phyloP scores from a whole-genome alignment of 2,888 invertebrate genomes.

The Agelastica alni region DNA sequence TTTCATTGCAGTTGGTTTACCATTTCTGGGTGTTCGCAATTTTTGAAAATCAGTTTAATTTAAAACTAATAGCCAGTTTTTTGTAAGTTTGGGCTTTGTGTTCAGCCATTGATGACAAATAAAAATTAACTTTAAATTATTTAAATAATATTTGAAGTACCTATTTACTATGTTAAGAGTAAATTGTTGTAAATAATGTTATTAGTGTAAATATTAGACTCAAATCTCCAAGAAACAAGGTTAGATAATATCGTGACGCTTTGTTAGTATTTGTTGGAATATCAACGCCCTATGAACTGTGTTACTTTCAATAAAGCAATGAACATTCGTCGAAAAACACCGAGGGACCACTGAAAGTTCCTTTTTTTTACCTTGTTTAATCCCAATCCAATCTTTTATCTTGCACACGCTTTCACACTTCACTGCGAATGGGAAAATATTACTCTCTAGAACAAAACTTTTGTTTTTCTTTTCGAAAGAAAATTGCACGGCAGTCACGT shows the following conservation, averaged over 20 bases:
- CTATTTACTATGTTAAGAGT: too few species aligned
- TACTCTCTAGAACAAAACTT: slow-evolving; percentile 47
- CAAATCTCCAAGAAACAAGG: too few species aligned
- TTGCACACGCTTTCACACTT: slow-evolving; percentile 57
- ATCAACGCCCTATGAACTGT: slow-evolving; percentile 3
- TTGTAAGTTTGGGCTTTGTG: too few species aligned
- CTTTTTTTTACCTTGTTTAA: slow-evolving; percentile 54
- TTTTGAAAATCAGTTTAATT: too few species aligned
- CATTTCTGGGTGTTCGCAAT: too few species aligned
- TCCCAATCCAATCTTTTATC: slow-evolving; percentile 60
- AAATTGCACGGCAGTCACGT: slow-evolving; percentile 40
- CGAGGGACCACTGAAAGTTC: slow-evolving; percentile 42
- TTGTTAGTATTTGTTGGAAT: slow-evolving; percentile 3
- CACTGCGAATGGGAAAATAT: slow-evolving; percentile 54
- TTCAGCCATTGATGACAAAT: too few species aligned
- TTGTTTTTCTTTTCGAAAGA: slow-evolving; percentile 40
- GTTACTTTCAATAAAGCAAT: slow-evolving; percentile 44
- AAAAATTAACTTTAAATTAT: too few species aligned
- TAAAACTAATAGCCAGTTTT: too few species aligned
- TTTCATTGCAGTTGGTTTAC: too few species aligned
- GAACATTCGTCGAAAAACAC: slow-evolving; percentile 39
- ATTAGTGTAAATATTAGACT: too few species aligned
- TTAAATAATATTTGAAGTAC: too few species aligned
- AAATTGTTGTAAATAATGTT: too few species aligned
- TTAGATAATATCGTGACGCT: not conserved